Conservation (phyloP, 2,113 vertebrate species). For the Rhegmatorhina hoffmannsi region DNA sequence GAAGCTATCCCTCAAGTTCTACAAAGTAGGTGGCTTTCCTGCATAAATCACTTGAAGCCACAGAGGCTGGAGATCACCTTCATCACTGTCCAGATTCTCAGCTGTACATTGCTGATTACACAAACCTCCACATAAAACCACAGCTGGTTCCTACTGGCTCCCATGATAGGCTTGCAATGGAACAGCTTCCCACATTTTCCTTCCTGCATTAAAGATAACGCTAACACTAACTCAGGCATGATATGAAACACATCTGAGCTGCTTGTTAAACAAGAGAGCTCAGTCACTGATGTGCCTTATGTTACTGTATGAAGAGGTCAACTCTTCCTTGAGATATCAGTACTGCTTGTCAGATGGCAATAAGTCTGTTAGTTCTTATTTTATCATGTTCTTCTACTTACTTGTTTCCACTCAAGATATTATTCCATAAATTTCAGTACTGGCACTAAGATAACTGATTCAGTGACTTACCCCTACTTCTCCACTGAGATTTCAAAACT, state of each 20-base stretch:
- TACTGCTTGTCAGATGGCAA: neutral
- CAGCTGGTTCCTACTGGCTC: neutral
- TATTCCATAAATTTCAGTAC: neutral
- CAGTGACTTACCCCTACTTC: neutral
- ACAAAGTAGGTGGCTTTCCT: neutral
- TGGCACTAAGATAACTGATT: neutral
- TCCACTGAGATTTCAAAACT: neutral
- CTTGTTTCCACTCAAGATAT: neutral
- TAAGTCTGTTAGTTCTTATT: constrained; percentile 1
- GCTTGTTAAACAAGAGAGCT: neutral
- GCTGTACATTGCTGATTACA: neutral
- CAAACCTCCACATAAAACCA: neutral
- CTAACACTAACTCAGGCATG: neutral
- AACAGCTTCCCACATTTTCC: neutral
- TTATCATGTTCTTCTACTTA: neutral
- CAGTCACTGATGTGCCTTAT: neutral
- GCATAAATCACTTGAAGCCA: neutral
- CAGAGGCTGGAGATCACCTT: neutral
- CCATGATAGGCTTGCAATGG: neutral
- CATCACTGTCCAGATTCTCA: neutral
- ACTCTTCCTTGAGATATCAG: neutral
- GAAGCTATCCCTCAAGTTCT: neutral
- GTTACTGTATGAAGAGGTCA: neutral
- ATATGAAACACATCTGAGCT: neutral
- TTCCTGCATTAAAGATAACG: neutral